Evolutionary conservation across 2,113 vertebrate species (phyloP).

Genomic region (Paracanthobrama guichenoti): DNA sequence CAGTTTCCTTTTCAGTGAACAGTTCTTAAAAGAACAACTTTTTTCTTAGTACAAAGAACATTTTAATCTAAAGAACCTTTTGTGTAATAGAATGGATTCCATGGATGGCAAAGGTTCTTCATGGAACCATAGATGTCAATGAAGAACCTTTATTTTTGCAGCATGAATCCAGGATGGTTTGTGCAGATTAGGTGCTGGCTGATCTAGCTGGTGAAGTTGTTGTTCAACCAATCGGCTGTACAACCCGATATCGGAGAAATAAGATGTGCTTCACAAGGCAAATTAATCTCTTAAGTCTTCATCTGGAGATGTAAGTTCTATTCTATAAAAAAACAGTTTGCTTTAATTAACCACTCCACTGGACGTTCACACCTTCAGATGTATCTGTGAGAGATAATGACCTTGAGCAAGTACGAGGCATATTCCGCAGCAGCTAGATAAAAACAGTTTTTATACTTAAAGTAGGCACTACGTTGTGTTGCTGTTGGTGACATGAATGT

Average conservation of each 20-base stretch:
- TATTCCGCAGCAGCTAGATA: not conserved
- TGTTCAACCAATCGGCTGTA: not conserved
- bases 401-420: not conserved
- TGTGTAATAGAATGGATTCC: too few species aligned
- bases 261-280: not conserved
- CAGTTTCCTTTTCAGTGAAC: too few species aligned
- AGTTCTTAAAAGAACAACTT: too few species aligned
- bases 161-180: not conserved
- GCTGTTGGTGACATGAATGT: not conserved
- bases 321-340: constrained; percentile 21
- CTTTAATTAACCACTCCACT: constrained; percentile 20
- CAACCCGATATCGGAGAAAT: not conserved
- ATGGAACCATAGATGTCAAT: too few species aligned
- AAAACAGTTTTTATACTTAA: not conserved
- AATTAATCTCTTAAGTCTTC: not conserved
- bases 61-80: too few species aligned
- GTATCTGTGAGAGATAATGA: constrained; percentile 8
- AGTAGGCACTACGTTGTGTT: not conserved
- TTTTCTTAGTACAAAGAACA: too few species aligned
- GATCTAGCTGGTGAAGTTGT: not conserved
- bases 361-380: constrained; percentile 10
- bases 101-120: too few species aligned
- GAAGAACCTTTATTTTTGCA: not conserved
- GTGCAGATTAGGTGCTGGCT: not conserved
- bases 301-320: not conserved